phyloP scores from a whole-genome alignment of 1,140 invertebrate genomes.

The Helicoverpa armigera region DNA sequence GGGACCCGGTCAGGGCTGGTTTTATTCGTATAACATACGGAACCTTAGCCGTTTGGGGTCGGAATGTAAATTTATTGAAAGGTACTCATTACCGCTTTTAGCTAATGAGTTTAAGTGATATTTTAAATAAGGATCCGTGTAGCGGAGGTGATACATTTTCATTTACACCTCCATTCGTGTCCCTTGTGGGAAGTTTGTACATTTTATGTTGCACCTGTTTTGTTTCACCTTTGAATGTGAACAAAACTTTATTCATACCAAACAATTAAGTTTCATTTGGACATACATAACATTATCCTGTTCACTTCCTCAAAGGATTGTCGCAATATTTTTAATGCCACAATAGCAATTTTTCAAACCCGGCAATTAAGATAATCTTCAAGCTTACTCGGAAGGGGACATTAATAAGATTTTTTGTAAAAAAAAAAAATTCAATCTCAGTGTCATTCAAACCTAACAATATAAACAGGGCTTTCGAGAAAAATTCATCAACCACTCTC shows the following conservation, averaged over 20 bases:
- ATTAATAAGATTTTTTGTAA: neutral
- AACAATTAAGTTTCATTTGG: neutral
- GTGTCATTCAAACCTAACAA: neutral
- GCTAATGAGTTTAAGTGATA: slow-evolving; percentile 44
- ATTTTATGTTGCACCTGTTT: neutral
- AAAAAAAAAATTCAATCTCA: slow-evolving; percentile 4
- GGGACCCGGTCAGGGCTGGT: slow-evolving; percentile 50
- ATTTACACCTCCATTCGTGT: slow-evolving; percentile 9
- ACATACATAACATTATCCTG: neutral
- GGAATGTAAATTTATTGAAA: slow-evolving; percentile 53
- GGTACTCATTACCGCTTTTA: slow-evolving; percentile 41
- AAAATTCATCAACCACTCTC: slow-evolving; percentile 1
- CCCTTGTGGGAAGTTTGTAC: neutral
- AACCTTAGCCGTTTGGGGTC: slow-evolving; percentile 36
- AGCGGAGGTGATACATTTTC: neutral
- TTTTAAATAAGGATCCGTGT: slow-evolving; percentile 20
- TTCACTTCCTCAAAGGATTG: neutral
- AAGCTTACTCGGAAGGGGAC: neutral
- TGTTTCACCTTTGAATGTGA: neutral
- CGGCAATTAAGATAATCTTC: neutral
- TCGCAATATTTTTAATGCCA: neutral
- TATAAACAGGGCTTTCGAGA: neutral
- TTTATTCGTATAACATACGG: slow-evolving; percentile 54
- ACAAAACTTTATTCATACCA: neutral
- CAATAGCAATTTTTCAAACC: neutral